phyloP scores from a whole-genome alignment of 92 coral and sea anemone species.

The Plumapathes pennacea region DNA sequence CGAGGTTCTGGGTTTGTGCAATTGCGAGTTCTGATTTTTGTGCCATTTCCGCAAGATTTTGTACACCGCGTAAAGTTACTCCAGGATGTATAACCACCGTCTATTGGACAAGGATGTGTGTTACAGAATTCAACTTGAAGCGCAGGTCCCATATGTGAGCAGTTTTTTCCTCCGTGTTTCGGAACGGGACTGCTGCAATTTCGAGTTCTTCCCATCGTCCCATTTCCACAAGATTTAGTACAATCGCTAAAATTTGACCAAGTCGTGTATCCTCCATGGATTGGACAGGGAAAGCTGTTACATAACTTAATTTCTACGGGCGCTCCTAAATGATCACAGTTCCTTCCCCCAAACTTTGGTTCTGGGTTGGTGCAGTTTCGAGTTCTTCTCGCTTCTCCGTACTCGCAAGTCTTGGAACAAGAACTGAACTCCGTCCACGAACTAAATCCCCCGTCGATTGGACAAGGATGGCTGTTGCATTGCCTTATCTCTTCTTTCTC shows the following conservation, averaged over 20 bases:
- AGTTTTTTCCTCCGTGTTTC: constrained; percentile 52
- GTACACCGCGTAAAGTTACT: constrained; percentile 60
- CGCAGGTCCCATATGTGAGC: constrained; percentile 49
- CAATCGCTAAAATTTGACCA: constrained; percentile 60
- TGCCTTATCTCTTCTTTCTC: constrained; percentile 22
- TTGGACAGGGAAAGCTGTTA: constrained; percentile 55
- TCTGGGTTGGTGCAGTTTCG: constrained; percentile 66
- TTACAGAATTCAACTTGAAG: constrained; percentile 53
- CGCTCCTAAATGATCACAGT: constrained; percentile 58
- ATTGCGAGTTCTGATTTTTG: constrained; percentile 43
- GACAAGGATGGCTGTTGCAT: constrained; percentile 68
- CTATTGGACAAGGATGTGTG: constrained; percentile 61
- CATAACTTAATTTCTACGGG: constrained; percentile 27
- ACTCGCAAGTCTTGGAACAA: constrained; percentile 65
- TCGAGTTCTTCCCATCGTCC: constrained; percentile 40
- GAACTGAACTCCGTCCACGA: constrained; percentile 56
- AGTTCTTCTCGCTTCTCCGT: constrained; percentile 44
- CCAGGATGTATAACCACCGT: constrained; percentile 77
- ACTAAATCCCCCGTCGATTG: constrained; percentile 65
- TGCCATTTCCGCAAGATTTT: constrained; percentile 76
- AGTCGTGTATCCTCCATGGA: constrained; percentile 61
- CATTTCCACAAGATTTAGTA: constrained; percentile 54
- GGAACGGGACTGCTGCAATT: constrained; percentile 66
- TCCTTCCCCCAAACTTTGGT: constrained; percentile 68
- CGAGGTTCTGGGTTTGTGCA: constrained; percentile 72